Percentiles rank a stretch among this genome's conserved stretches.
Evolutionary conservation across 1,140 invertebrate genomes (phyloP).

Genomic region (Sitobion miscanthi): DNA sequence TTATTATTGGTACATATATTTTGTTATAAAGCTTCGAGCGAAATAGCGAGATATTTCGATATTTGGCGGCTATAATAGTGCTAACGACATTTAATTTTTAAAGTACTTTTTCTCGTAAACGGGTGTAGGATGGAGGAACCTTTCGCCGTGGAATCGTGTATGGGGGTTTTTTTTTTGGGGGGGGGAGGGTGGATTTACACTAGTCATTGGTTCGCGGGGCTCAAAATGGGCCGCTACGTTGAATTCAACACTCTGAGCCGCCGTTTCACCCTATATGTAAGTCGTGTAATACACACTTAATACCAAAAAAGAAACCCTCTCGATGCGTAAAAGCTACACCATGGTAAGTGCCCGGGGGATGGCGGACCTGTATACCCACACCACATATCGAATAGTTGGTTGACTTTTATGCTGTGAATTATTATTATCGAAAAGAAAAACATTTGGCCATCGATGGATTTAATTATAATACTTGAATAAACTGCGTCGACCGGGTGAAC

Average conservation of each 20-base stretch:
- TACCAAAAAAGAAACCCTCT: neutral
- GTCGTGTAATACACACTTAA: neutral
- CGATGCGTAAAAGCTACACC: neutral
- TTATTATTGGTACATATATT: neutral
- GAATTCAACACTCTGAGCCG: conserved; percentile 24
- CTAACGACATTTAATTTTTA: neutral
- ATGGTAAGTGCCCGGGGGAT: neutral
- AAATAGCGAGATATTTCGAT: neutral
- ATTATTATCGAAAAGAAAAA: neutral
- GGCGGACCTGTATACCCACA: neutral
- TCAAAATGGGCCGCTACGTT: conserved; percentile 28
- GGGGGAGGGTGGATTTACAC: neutral
- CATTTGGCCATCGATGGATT: neutral
- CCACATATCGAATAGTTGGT: neutral
- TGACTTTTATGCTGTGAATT: neutral
- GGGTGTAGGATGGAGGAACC: neutral
- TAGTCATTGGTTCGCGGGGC: neutral
- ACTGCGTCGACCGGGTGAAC: no score
- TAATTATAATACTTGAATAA: no score
- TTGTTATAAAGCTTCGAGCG: neutral
- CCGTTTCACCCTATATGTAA: neutral
- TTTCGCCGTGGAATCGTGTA: no score
- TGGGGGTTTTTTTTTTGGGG: neutral
- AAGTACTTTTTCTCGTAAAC: neutral
- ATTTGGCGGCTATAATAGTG: neutral